Base-by-base conservation (phyloP, 2,797 vertebrate species). In the Amazonetta brasiliensis region DNA sequence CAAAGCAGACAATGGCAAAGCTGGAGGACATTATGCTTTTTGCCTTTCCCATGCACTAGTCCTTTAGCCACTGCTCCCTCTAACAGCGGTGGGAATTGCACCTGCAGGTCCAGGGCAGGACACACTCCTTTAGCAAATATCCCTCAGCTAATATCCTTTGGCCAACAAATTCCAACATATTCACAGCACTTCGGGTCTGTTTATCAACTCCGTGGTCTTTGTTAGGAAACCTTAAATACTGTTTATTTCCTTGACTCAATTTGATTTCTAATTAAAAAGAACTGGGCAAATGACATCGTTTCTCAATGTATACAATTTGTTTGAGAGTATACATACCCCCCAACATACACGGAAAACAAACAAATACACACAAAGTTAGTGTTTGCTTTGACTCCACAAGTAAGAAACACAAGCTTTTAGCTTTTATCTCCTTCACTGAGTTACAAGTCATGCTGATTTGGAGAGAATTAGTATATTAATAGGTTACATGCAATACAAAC, bases 391-490 rank as follows among this genome's bases (percentile, higher is more conserved):
- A 84, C 72, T 94, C 59, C 26, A 59, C 8, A 14, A 75, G 81
- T 76, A 58, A 87, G 84, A 80, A 96, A 83, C 23, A 89, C 66
- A 89, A 72, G 77, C n/a, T 86, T 39, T 52, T 52, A 52, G 48
- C 48, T 50, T 95, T 84, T 71, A 82, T 72, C 83, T 90, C 78
- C 82, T 95, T 79, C 69, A 44, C 33, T 69, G 58, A 90, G 56
- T n/a, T 84, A 83, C 55, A 68, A 84, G 81, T 46, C 64, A 95
- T 60, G 89, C 68, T 85, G 59, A 90, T 82, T 87, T 75, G 56
- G 41, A 97, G 81, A 94, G 58, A 89, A 97, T 81, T 95, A 91
- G 88, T 81, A 87, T 50, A 75, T 96, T 94, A 95, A 84, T 84
- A 95, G 87, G 60, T 94, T 87, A 92, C 86, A 90, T 35, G 62